A percentile compares a stretch with the other conserved stretches of the same genome.
These are phyloP conservation scores for Drosophila tripunctata DNA, from an alignment of 2,888 invertebrate species.

Conservation along the genomic window DNA sequence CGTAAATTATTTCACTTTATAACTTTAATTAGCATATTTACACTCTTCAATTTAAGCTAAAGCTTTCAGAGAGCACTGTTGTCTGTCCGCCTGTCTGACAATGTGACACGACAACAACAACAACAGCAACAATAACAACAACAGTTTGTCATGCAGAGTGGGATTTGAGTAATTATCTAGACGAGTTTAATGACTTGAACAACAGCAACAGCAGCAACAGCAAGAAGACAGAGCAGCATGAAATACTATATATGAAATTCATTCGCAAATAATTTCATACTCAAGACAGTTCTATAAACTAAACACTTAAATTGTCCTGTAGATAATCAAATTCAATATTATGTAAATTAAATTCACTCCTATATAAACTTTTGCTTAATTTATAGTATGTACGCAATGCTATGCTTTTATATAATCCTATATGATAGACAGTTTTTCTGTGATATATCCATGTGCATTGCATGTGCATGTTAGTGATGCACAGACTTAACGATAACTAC, in stretches of 20 bases:
- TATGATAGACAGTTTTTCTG: conserved; percentile 25
- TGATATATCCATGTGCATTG: conserved; percentile 24
- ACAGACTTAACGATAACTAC: conserved; percentile 17
- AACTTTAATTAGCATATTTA: conserved; percentile 74
- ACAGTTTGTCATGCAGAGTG: conserved; percentile 51
- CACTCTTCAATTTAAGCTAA: conserved; percentile 47
- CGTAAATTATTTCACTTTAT: conserved; percentile 78
- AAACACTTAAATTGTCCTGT: neutral
- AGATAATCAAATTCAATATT: conserved; percentile 16
- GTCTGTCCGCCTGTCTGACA: neutral
- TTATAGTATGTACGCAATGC: conserved; percentile 5
- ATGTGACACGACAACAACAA: conserved; percentile 7
- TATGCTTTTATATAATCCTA: conserved; percentile 17
- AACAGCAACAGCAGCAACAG: too few relatives aligned
- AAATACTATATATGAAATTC: conserved; percentile 39
- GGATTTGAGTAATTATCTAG: conserved; percentile 62
- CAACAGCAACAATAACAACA: conserved; percentile 17
- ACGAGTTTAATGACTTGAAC: conserved; percentile 72
- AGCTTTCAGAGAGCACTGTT: conserved; percentile 23
- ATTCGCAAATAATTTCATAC: conserved; percentile 39
- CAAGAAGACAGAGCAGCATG: too few relatives aligned
- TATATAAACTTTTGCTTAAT: neutral
- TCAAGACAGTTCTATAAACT: neutral
- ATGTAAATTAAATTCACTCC: conserved; percentile 4
- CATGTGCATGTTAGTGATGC: conserved; percentile 20